phyloP scores from a whole-genome alignment of 2,797 vertebrate genomes.

The Falco rusticolus region DNA sequence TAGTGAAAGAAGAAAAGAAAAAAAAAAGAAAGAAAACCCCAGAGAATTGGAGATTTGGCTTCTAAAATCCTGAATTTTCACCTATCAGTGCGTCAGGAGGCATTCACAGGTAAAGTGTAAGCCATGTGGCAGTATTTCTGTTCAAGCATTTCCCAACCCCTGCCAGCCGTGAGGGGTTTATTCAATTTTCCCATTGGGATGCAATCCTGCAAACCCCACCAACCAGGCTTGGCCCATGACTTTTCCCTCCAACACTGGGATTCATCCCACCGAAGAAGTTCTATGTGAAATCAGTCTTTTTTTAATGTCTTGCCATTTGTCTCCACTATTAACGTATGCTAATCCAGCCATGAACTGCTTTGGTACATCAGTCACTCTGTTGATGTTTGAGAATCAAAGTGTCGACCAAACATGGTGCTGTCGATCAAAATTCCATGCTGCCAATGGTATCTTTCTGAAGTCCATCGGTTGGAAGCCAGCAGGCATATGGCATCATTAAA shows the following conservation, averaged over 20 bases:
- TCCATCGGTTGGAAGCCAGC: rapidly evolving
- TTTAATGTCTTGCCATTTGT: conserved; percentile 1
- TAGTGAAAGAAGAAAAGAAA: not conserved
- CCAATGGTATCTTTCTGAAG: not conserved
- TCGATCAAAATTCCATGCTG: not conserved
- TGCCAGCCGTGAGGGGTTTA: not conserved
- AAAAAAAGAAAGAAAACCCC: not conserved
- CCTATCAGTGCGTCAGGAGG: not conserved
- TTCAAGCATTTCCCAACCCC: not conserved
- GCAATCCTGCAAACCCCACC: not conserved
- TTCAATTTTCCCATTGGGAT: not conserved
- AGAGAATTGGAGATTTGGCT: not conserved
- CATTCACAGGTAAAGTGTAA: not conserved
- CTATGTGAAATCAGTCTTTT: not conserved
- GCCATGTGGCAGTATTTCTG: not conserved
- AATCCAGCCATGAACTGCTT: conserved; percentile 25
- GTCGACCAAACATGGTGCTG: not conserved
- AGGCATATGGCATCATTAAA: not conserved
- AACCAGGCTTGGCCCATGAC: not conserved
- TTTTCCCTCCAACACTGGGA: not conserved
- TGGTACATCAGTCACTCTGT: not conserved
- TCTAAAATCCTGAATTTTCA: conserved; percentile 5
- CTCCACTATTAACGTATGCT: not conserved
- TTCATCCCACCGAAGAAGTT: not conserved
- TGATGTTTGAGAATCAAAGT: conserved; percentile 41